Conservation (phyloP, 2,113 vertebrate species). For the Zapornia atra region DNA sequence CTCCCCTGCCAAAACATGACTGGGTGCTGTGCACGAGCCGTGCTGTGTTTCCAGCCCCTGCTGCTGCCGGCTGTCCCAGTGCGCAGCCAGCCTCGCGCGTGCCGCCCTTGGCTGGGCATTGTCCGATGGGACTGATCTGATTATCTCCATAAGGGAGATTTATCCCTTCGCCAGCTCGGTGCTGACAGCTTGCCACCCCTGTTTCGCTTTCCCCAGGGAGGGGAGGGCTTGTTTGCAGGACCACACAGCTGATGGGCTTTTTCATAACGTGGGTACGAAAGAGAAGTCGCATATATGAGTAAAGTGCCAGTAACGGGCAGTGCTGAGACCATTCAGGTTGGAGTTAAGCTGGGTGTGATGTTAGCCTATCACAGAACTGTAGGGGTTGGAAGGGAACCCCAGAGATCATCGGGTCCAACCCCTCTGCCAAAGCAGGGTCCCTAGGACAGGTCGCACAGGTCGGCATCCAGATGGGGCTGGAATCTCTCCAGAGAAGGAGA, state of each 20-base stretch:
- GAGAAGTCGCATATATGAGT: neutral
- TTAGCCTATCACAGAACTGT: neutral
- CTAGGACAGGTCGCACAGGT: no score
- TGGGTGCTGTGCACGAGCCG: neutral
- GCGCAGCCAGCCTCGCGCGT: neutral
- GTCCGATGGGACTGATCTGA: no score
- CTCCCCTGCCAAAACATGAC: neutral
- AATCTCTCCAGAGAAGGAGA: no score
- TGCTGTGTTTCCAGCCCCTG: neutral
- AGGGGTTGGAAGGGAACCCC: no score
- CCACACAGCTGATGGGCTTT: neutral
- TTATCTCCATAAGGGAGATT: neutral
- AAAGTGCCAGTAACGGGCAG: neutral
- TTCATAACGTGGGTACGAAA: neutral
- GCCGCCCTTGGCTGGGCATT: neutral
- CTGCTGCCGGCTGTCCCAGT: neutral
- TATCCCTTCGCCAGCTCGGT: neutral
- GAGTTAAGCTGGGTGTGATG: neutral
- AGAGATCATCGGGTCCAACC: no score
- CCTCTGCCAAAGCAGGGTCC: no score
- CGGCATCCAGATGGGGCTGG: no score
- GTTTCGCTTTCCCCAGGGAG: neutral
- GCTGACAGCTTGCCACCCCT: neutral
- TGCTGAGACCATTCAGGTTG: fast-evolving
- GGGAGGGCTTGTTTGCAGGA: neutral